These are phyloP conservation scores for Limenitis camilla DNA, from an alignment of 2,888 invertebrate species.

Conservation along the genomic window DNA sequence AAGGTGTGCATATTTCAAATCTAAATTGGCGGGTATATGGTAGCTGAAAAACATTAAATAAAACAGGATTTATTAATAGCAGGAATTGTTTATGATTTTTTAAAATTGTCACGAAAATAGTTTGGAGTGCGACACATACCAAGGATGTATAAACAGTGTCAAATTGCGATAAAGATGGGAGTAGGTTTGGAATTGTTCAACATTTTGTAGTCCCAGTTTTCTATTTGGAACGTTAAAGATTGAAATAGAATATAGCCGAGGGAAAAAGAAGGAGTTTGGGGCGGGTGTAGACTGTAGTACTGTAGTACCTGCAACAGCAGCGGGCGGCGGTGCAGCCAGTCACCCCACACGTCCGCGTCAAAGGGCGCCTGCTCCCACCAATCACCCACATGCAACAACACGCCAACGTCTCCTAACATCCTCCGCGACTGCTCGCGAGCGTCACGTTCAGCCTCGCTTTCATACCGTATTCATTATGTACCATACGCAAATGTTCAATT, in stretches of 20 bases:
- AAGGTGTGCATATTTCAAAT: no score
- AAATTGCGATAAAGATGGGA: no score
- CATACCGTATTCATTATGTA: not conserved
- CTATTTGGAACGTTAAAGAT: no score
- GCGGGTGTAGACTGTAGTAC: conserved; percentile 2
- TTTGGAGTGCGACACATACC: no score
- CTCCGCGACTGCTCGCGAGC: conserved; percentile 15
- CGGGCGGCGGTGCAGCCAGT: conserved; percentile 81
- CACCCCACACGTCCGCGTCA: conserved; percentile 64
- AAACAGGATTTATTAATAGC: no score
- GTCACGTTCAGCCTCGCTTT: not conserved
- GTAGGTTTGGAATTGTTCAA: no score
- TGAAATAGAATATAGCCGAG: conserved; percentile 1
- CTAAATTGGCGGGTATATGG: no score
- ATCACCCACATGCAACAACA: conserved; percentile 71
- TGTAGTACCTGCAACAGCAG: conserved; percentile 84
- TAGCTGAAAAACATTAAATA: no score
- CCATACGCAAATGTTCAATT: not conserved
- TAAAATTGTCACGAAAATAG: no score
- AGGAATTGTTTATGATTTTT: no score
- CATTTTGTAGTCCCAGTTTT: no score
- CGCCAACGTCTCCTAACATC: conserved; percentile 34
- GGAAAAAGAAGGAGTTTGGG: conserved; percentile 1
- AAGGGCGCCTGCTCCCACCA: conserved; percentile 65
- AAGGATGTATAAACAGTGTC: no score